These are phyloP conservation scores for Luscinia megarhynchos DNA, from an alignment of 2,797 vertebrate genomes.

Conservation along the genomic window DNA sequence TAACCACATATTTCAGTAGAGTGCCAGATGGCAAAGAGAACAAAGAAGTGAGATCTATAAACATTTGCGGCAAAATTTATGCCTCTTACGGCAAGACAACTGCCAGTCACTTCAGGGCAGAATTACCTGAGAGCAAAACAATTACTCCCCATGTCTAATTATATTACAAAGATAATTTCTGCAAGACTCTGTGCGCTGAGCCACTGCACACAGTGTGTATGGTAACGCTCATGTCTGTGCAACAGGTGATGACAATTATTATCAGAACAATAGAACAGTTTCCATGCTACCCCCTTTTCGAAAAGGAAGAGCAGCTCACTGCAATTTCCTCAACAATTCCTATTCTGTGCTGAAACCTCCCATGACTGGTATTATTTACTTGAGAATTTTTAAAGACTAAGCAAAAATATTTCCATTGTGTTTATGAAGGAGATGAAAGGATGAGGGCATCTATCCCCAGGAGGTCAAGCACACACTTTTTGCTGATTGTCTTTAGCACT, in stretches of 20 bases:
- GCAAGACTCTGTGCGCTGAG: not conserved
- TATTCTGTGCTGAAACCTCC: not conserved
- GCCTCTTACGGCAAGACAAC: not conserved
- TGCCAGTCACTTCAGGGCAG: not conserved
- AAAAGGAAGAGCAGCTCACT: not conserved
- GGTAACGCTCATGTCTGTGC: not conserved
- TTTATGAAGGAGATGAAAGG: not conserved
- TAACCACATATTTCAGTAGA: not conserved
- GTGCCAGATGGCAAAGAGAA: slow-evolving; percentile 47
- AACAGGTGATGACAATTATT: not conserved
- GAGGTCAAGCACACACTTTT: not conserved
- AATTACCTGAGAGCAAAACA: slow-evolving; percentile 4
- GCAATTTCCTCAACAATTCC: not conserved
- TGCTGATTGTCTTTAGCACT: not conserved
- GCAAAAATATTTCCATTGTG: not conserved
- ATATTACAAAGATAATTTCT: not conserved
- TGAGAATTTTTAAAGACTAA: not conserved
- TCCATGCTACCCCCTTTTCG: not conserved
- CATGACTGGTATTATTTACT: not conserved
- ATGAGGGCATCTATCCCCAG: not conserved
- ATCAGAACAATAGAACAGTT: not conserved
- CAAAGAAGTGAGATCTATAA: slow-evolving; percentile 21
- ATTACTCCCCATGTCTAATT: not conserved
- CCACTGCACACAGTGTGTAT: accelerated
- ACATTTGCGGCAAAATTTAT: not conserved